phyloP scores from a whole-genome alignment of 2,113 vertebrate genomes.

The Bubo bubo region DNA sequence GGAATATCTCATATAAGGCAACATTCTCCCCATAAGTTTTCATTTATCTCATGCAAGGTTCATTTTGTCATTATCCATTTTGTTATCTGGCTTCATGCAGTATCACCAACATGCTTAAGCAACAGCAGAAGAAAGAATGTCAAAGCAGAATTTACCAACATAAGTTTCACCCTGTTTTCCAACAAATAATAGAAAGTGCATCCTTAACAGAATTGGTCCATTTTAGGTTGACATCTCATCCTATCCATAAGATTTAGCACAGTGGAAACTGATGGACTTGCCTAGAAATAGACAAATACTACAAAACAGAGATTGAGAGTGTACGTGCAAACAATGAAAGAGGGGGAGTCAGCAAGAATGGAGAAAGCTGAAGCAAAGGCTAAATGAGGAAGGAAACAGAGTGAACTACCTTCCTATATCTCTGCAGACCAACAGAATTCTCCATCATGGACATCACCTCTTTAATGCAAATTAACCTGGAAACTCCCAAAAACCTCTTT shows the following conservation, averaged over 20 bases:
- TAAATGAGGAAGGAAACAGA: not conserved
- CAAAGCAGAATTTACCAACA: not conserved
- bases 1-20: not conserved
- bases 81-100: not conserved
- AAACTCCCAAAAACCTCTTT: not conserved
- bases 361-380: not conserved
- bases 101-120: not conserved
- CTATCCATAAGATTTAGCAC: not conserved
- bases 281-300: not conserved
- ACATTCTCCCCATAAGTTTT: not conserved
- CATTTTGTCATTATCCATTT: not conserved
- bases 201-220: not conserved
- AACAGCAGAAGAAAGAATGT: not conserved
- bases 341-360: not conserved
- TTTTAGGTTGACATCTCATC: not conserved
- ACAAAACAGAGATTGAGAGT: not conserved
- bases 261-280: not conserved
- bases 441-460: not conserved
- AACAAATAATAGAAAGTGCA: not conserved
- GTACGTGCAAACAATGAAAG: not conserved
- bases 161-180: not conserved
- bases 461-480: not conserved
- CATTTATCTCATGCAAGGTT: not conserved
- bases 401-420: not conserved
- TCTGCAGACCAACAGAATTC: not conserved